Conservation (phyloP, 2,888 invertebrate genomes). For the Aromia moschata region DNA sequence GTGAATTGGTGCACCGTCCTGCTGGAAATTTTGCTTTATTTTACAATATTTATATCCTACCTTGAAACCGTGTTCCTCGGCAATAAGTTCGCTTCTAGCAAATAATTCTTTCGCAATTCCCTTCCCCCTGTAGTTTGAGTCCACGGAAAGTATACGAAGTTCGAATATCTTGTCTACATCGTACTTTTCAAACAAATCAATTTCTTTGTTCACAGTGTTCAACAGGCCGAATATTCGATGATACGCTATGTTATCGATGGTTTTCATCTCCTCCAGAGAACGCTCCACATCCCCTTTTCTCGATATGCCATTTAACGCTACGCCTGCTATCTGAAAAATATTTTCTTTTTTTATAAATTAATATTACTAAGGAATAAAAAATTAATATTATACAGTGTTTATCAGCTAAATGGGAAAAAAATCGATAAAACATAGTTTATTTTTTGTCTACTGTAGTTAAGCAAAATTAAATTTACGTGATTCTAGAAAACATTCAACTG, state of each 20-base stretch:
- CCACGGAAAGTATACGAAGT: conserved; percentile 82
- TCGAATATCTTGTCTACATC: conserved; percentile 78
- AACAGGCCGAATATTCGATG: conserved; percentile 82
- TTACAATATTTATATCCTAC: no score
- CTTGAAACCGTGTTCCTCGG: conserved; percentile 74
- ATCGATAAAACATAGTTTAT: no score
- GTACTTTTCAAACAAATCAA: conserved; percentile 75
- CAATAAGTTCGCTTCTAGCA: conserved; percentile 72
- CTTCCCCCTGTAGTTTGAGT: conserved; percentile 74
- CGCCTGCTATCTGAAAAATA: conserved; percentile 76
- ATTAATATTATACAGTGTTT: neutral
- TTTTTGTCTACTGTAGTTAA: no score
- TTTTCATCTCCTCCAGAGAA: conserved; percentile 73
- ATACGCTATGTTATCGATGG: conserved; percentile 75
- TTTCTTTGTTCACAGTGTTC: conserved; percentile 73
- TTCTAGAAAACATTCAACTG: no score
- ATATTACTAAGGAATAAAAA: no score
- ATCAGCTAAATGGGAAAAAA: neutral
- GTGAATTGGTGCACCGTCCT: no score
- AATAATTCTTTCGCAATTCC: conserved; percentile 80
- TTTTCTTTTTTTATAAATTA: no score
- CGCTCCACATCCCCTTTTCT: conserved; percentile 76
- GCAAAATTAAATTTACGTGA: no score
- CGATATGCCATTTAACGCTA: conserved; percentile 80
- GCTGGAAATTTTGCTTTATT: no score